phyloP scores from a whole-genome alignment of 2,797 vertebrate species.

The Neosilurus mollespiculum region DNA sequence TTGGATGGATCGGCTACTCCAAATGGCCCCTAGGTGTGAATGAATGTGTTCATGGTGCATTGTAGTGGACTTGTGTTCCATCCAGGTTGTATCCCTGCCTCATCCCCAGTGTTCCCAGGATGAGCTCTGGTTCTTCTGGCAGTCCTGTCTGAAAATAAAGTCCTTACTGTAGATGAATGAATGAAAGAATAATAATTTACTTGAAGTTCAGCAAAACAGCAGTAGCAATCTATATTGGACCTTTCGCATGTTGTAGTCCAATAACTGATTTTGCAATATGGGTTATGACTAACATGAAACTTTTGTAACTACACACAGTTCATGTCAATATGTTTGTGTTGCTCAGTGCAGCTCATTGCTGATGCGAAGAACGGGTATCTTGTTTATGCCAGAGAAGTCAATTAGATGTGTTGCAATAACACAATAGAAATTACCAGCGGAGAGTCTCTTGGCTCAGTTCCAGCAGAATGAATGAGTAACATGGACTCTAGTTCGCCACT shows the following conservation, averaged over 20 bases:
- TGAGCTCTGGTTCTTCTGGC: background rate
- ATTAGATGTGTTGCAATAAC: background rate
- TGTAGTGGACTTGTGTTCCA: background rate
- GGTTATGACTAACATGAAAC: background rate
- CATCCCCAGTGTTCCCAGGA: background rate
- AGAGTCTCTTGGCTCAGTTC: background rate
- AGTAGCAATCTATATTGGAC: background rate
- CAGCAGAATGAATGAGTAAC: conserved; percentile 46
- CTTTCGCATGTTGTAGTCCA: background rate
- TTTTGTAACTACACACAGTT: background rate
- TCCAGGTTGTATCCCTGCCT: background rate
- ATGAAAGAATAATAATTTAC: conserved; percentile 9
- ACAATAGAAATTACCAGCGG: background rate
- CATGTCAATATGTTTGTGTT: background rate
- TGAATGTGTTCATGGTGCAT: background rate
- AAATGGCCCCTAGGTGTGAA: background rate
- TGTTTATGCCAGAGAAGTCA: background rate
- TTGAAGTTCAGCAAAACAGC: background rate
- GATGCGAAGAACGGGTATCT: background rate
- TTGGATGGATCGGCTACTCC: background rate
- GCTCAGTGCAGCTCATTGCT: background rate
- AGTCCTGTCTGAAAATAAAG: background rate
- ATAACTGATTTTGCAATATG: background rate
- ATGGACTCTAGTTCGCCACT: conserved; percentile 18
- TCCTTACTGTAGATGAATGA: background rate